A percentile compares a stretch with the other conserved stretches of the same genome.
These are phyloP conservation scores for Eulemur albifrons DNA, from an alignment of 2,797 vertebrate genomes.

Conservation along the genomic window DNA sequence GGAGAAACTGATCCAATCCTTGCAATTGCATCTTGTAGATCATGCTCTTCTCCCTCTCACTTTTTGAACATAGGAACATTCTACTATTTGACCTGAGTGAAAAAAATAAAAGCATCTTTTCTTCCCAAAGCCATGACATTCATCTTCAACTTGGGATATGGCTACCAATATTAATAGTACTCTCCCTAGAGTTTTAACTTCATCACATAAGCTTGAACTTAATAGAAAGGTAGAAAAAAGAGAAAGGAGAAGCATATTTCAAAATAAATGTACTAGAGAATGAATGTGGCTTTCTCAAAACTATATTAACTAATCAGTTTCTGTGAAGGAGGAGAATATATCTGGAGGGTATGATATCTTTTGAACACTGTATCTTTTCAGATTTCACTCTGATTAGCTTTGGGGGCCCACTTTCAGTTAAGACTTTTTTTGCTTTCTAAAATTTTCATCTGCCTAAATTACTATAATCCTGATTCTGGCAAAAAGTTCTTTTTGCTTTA, in stretches of 20 bases:
- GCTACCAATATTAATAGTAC: background rate
- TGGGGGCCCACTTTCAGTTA: background rate
- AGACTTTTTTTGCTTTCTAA: conserved; percentile 35
- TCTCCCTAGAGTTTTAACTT: background rate
- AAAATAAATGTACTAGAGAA: conserved; percentile 5
- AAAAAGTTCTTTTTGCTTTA: conserved; percentile 36
- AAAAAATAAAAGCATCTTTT: background rate
- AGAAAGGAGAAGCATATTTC: background rate
- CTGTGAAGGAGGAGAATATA: background rate
- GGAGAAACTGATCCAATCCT: background rate
- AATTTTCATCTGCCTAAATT: conserved; percentile 11
- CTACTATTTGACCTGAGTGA: background rate
- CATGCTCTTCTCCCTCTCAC: background rate
- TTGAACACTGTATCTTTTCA: background rate
- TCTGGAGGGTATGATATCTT: background rate
- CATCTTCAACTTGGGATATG: conserved; percentile 6
- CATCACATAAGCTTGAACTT: conserved; percentile 1
- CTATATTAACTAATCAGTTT: background rate
- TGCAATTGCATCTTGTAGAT: background rate
- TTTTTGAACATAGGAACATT: conserved; percentile 7
- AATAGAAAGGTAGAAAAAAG: conserved; percentile 10
- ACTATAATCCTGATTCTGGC: conserved; percentile 30
- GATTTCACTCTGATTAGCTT: background rate
- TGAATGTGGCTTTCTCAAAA: conserved; percentile 20
- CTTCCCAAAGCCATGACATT: background rate